A percentile compares a stretch with the other conserved stretches of the same genome.
These are phyloP conservation scores for Teleogryllus occipitalis DNA, from an alignment of 1,140 invertebrate genomes.

Conservation along the genomic window DNA sequence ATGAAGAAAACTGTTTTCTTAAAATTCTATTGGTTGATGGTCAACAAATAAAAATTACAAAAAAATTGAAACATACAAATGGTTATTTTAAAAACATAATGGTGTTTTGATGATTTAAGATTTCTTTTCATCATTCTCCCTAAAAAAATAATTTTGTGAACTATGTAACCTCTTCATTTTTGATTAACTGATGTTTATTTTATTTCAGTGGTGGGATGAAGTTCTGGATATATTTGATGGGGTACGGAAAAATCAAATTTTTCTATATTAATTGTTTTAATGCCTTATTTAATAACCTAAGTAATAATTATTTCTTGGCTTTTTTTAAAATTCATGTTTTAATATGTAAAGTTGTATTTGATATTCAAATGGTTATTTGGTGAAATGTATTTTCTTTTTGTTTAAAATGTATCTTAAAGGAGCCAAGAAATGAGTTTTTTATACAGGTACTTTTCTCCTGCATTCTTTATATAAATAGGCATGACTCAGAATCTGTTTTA, in stretches of 20 bases:
- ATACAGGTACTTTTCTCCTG: not conserved
- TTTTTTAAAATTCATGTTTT: not conserved
- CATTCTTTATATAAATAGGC: not conserved
- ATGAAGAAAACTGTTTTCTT: too few species aligned
- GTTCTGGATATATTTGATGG: conserved; percentile 87
- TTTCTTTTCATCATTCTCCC: not conserved
- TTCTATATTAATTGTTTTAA: conserved; percentile 9
- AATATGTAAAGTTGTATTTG: not conserved
- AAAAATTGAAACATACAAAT: too few species aligned
- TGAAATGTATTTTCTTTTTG: not conserved
- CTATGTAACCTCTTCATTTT: not conserved
- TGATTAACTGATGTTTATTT: conserved; percentile 26
- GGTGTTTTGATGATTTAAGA: not conserved
- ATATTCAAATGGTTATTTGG: not conserved
- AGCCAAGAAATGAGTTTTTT: not conserved
- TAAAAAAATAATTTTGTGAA: not conserved
- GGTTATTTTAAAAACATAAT: too few species aligned
- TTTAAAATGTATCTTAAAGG: not conserved
- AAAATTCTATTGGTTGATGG: too few species aligned
- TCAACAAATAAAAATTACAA: too few species aligned
- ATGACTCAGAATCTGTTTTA: not conserved
- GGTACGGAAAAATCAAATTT: conserved; percentile 43
- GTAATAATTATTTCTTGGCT: not conserved
- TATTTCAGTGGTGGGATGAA: conserved; percentile 89
- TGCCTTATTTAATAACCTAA: not conserved